These are phyloP conservation scores for Lepus oiostolus DNA, from an alignment of 2,797 vertebrate species.

Conservation along the genomic window DNA sequence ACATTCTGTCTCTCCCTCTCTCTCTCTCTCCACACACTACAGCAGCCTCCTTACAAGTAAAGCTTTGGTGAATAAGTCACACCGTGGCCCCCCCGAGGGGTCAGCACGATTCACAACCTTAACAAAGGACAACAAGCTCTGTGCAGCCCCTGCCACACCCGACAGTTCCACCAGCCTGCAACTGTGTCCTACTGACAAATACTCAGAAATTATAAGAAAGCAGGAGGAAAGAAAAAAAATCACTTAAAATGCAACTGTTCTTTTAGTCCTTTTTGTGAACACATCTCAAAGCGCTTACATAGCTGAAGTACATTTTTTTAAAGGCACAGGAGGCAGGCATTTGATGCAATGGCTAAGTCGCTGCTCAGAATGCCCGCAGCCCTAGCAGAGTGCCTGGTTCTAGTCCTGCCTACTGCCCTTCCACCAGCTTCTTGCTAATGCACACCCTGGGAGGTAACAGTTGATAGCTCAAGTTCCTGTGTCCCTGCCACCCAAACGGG, in stretches of 20 bases:
- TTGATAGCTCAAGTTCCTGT: too few relatives aligned
- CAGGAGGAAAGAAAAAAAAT: background rate
- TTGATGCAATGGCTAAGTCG: too few relatives aligned
- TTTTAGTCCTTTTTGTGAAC: background rate
- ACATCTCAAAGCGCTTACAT: background rate
- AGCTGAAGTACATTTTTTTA: background rate
- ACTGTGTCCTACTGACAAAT: background rate
- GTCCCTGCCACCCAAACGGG: too few relatives aligned
- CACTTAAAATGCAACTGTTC: background rate
- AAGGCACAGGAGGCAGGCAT: too few relatives aligned
- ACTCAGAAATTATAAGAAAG: slow-evolving; percentile 12
- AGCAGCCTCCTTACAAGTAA: too few relatives aligned
- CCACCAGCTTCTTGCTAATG: too few relatives aligned
- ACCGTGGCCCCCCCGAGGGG: background rate
- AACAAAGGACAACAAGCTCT: background rate
- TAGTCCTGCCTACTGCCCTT: too few relatives aligned
- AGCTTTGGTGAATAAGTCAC: background rate
- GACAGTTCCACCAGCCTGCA: background rate
- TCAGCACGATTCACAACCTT: background rate
- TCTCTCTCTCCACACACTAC: too few relatives aligned
- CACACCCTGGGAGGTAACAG: too few relatives aligned
- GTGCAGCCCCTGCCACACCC: too few relatives aligned
- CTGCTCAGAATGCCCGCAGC: too few relatives aligned
- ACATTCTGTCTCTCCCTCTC: background rate
- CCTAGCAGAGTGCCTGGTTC: too few relatives aligned